Percentiles rank a stretch among this genome's conserved stretches.
Conservation (phyloP, 2,113 vertebrate species). For the Stictonetta naevosa region DNA sequence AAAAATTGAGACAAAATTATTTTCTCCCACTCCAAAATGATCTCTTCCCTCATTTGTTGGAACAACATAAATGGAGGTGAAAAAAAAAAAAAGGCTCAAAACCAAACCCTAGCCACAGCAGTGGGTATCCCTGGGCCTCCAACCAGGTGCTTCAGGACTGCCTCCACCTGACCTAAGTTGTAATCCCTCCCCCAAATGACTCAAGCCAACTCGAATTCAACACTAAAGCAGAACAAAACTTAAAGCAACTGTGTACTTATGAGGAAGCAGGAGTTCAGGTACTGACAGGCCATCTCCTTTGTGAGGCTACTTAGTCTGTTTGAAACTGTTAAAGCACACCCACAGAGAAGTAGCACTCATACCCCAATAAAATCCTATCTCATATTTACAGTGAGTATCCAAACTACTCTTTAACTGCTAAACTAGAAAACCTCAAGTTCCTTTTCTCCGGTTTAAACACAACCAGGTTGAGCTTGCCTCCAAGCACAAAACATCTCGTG, state of each 20-base stretch:
- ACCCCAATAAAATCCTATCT: not conserved
- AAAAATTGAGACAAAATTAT: not conserved
- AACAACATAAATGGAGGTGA: not conserved
- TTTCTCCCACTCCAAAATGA: not conserved
- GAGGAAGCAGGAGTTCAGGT: not conserved
- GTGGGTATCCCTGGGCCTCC: not conserved
- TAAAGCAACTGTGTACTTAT: not conserved
- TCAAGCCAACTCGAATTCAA: not conserved
- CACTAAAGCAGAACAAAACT: not conserved
- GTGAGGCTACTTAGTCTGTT: not conserved
- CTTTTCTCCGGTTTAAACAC: not conserved
- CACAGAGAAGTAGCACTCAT: not conserved
- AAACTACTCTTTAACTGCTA: not conserved
- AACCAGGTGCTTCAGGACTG: not conserved
- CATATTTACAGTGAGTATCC: too few species aligned
- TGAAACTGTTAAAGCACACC: not conserved
- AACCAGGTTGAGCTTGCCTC: not conserved
- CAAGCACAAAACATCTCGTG: fast-evolving
- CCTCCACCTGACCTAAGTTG: not conserved
- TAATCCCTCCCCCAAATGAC: fast-evolving
- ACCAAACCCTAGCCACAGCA: not conserved
- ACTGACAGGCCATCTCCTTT: not conserved
- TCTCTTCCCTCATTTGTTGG: not conserved
- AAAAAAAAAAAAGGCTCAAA: not conserved
- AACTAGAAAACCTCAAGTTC: not conserved